Conservation (phyloP, 2,113 vertebrate genomes). For the Parus major region DNA sequence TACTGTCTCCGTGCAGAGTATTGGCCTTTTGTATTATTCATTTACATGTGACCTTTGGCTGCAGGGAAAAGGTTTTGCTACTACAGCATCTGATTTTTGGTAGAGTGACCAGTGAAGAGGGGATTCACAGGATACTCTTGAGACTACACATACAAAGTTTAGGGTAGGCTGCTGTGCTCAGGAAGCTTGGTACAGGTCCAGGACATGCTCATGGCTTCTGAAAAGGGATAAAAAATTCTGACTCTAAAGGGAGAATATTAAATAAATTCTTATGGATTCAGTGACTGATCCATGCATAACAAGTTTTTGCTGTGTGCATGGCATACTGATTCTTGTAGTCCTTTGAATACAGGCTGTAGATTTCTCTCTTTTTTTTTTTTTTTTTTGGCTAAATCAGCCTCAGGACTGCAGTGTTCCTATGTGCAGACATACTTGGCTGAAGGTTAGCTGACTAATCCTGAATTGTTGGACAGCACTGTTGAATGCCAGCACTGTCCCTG, state of each 20-base stretch:
- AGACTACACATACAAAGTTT: background rate
- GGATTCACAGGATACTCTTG: background rate
- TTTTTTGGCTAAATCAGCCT: background rate
- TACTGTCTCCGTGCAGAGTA: background rate
- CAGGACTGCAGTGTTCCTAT: background rate
- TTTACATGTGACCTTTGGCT: background rate
- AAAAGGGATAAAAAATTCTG: background rate
- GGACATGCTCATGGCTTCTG: background rate
- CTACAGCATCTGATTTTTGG: background rate
- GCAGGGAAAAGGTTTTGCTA: background rate
- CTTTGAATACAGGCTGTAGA: background rate
- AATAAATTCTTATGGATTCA: background rate
- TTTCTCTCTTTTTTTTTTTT: background rate
- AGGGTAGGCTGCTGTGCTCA: background rate
- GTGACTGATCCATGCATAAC: background rate
- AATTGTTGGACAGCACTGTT: background rate
- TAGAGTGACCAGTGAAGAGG: background rate
- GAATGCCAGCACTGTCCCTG: background rate
- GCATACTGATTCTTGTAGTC: background rate
- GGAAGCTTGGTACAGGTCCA: background rate
- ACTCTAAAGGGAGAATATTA: background rate
- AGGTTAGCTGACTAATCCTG: background rate
- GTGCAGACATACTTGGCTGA: background rate
- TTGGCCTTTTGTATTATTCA: background rate
- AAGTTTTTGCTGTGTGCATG: background rate